Base-by-base conservation (phyloP, 1,140 invertebrate species). In the Popillia japonica region DNA sequence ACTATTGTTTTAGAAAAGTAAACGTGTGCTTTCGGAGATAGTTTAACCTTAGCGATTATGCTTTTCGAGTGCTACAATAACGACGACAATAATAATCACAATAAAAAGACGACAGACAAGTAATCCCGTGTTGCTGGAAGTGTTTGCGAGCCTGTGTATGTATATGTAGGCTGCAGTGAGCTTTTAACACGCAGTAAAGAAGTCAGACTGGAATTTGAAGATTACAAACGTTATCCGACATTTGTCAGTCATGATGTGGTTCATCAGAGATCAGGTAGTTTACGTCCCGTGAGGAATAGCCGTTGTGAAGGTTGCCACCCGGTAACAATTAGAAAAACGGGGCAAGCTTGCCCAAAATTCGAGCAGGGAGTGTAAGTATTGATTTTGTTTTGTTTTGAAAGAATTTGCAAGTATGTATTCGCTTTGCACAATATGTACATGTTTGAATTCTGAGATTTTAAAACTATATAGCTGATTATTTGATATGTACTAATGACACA, bases 261-360 rank as follows among this genome's bases (percentile, higher is more conserved):
- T 73, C 72, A 73, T 73, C 59, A 59, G 48, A 77, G 59, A 55
- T 75, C 64, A 44, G 41, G 42, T 74, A 76, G 55, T 55, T 61
- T 40, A 77, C 68, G 76, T 61, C 10, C 79, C 41, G 77, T 84
- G 78, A 85, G 81, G 76, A 79, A 78, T 27, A 75, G 74, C 42
- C 79, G 83, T 78, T 84, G 83, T 80, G 79, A 80, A 41, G 83
- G 81, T 73, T 85, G 84, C 78, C 79, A 84, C 82, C 83, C 80
- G 10, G 79, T 81, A 64, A 82, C 80, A 75, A 80, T 78, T 79
- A 84, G 81, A 85, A 86, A 79, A 80, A 86, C 85, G 85, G 85
- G 85, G 84, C 85, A 86, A 72, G 79, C 85, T 76, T 86, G 85
- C 84, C 85, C 85, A 73, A 85, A 85, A 81, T 85, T 86, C 77